These are phyloP conservation scores for Tupaia tana DNA, from an alignment of 2,113 vertebrate genomes.

Conservation along the genomic window DNA sequence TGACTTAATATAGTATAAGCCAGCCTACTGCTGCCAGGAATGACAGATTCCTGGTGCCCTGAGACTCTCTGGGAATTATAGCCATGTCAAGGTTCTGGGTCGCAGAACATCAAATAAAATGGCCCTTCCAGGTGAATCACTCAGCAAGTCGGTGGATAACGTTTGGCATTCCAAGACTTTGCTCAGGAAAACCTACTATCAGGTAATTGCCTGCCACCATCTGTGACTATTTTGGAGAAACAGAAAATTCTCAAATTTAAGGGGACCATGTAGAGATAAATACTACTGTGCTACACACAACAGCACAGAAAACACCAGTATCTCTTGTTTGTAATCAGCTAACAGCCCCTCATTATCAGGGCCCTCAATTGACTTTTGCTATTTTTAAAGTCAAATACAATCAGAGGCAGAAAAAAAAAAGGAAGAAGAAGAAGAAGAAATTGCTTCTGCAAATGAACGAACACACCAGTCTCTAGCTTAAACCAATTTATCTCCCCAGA, in stretches of 20 bases:
- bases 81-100: slow-evolving; percentile 26
- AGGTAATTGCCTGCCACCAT: background rate
- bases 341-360: slow-evolving; percentile 37
- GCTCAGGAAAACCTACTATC: slow-evolving; percentile 42
- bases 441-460: slow-evolving; percentile 60
- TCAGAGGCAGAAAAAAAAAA: slow-evolving; percentile 18
- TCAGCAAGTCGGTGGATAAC: slow-evolving; percentile 31
- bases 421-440: slow-evolving; percentile 36
- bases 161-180: background rate
- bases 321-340: slow-evolving; percentile 55
- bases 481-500: slow-evolving; percentile 36
- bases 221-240: slow-evolving; percentile 59
- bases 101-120: slow-evolving; percentile 57
- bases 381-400: slow-evolving; percentile 73
- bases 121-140: slow-evolving; percentile 64
- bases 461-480: background rate
- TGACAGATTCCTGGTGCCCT: slow-evolving; percentile 45
- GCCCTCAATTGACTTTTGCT: slow-evolving; percentile 35
- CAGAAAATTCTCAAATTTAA: slow-evolving; percentile 32
- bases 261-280: background rate
- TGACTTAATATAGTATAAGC: slow-evolving; percentile 25
- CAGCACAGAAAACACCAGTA: background rate
- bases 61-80: slow-evolving; percentile 58
- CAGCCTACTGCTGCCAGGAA: background rate
- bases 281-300: background rate